These are phyloP conservation scores for Drosophila ficusphila DNA, from an alignment of 1,140 invertebrate genomes.

Conservation along the genomic window DNA sequence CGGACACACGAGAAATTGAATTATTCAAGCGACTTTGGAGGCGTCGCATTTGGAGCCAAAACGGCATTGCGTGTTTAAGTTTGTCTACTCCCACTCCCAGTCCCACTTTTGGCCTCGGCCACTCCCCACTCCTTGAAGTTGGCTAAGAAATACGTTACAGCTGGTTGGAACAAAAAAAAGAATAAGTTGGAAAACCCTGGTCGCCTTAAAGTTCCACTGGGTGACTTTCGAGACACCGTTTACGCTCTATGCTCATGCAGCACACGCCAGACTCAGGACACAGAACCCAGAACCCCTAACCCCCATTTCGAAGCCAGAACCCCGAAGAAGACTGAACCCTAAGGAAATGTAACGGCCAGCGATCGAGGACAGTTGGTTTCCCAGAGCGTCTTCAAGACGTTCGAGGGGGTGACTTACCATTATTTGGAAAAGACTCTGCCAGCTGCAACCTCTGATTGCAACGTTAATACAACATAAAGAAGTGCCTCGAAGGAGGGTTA, in stretches of 20 bases:
- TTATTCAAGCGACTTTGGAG: slow-evolving; percentile 67
- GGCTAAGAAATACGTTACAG: slow-evolving; percentile 62
- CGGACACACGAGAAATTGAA: slow-evolving; percentile 68
- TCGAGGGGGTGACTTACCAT: slow-evolving; percentile 66
- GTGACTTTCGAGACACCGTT: slow-evolving; percentile 50
- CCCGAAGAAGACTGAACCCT: slow-evolving; percentile 3
- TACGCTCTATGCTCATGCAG: slow-evolving; percentile 36
- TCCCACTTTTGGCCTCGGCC: background rate
- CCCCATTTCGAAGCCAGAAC: background rate
- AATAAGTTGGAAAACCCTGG: slow-evolving; percentile 15
- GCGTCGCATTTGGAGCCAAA: slow-evolving; percentile 50
- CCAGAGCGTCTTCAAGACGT: slow-evolving; percentile 80
- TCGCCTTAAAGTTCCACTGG: slow-evolving; percentile 72
- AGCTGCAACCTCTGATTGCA: slow-evolving; percentile 71
- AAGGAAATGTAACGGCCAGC: slow-evolving; percentile 57
- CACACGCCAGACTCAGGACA: slow-evolving; percentile 49
- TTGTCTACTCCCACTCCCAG: background rate
- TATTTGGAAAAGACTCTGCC: slow-evolving; percentile 48
- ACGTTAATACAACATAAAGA: too few relatives aligned
- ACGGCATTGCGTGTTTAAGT: slow-evolving; percentile 56
- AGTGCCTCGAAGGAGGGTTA: slow-evolving; percentile 37
- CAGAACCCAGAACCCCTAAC: background rate
- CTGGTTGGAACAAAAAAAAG: too few relatives aligned
- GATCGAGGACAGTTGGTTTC: slow-evolving; percentile 72
- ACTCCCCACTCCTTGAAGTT: slow-evolving; percentile 8